Percentiles rank a stretch among this genome's conserved stretches.
Evolutionary conservation across 2,888 invertebrate genomes (phyloP).

Genomic region (Campopleginae sp.): DNA sequence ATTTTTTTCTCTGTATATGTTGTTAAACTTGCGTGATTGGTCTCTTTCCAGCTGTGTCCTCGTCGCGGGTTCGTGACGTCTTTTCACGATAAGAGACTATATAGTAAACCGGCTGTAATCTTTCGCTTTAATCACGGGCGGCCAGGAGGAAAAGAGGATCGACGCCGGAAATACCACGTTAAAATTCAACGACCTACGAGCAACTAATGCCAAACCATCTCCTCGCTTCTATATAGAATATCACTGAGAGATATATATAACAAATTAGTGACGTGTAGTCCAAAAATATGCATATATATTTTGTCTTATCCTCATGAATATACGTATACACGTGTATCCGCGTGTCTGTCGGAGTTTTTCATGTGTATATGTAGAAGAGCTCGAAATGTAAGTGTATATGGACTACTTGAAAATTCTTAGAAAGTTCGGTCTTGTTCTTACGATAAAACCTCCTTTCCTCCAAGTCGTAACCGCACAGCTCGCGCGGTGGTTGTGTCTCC

Average conservation of each 20-base stretch:
- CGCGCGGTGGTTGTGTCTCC: constrained; percentile 14
- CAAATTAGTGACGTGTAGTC: constrained; percentile 1
- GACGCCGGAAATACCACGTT: constrained; percentile 17
- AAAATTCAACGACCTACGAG: constrained; percentile 47
- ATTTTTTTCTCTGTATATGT: background rate
- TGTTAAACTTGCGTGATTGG: constrained; percentile 33
- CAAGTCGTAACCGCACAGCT: constrained; percentile 11
- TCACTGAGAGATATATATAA: constrained; percentile 6
- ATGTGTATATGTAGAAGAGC: background rate
- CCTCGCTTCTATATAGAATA: constrained; percentile 1
- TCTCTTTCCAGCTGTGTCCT: constrained; percentile 34
- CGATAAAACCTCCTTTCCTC: constrained; percentile 3
- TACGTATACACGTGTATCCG: background rate
- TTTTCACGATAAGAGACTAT: constrained; percentile 24
- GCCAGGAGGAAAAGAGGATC: background rate
- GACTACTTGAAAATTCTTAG: constrained; percentile 54
- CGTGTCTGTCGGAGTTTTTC: background rate
- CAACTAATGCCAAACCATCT: constrained; percentile 12
- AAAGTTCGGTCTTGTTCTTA: constrained; percentile 60
- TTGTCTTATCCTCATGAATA: constrained; percentile 29
- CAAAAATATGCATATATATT: constrained; percentile 26
- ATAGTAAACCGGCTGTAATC: constrained; percentile 17
- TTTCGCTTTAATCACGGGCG: constrained; percentile 24
- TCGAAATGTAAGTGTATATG: constrained; percentile 15
- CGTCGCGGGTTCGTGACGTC: constrained; percentile 48